Evolutionary conservation across 2,797 vertebrate species (phyloP), one percentile per base, ranked within the genome.

Genomic region (Pteronotus mesoamericanus): DNA sequence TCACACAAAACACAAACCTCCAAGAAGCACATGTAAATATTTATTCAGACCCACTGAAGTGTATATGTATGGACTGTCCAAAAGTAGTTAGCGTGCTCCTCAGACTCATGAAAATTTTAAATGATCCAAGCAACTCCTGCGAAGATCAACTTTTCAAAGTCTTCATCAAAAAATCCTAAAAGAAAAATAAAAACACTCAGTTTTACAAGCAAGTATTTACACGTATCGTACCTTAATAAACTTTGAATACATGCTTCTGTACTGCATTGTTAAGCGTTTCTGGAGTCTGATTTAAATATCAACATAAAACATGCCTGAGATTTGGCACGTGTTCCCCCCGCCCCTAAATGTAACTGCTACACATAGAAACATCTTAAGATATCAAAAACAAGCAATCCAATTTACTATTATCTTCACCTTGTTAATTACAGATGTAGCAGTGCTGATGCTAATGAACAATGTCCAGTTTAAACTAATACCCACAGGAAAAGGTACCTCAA

Each of bases 31-130:
- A 80, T 48, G 16, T n/a, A 82, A 77, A 19, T 44, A 34, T 97
- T 96, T 97, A 95, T 96, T 97, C 32, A 86, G 6, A 15, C 57
- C 34, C 68, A 55, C 2, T 59, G 14, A 91, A 66, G 39, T 46
- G 12, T 59, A 6, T 5, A 26, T 64, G 82, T 82, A 80, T 5
- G 4, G 19, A 19, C 12, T 51, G 24, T 24, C 64, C 16, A 29
- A 34, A 66, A 37, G 19, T 22, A 39, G 8, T n/a, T 75, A 22
- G 26, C 82, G 16, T 44, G 55, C 1, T 39, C 26, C 10, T 80
- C 69, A 92, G 32, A 34, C 32, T 86, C n/a, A 48, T 42, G 15
- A 37, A 37, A 78, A 44, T 72, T 42, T 92, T 51, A 48, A 82
- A 24, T 8, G 19, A 64, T 46, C 37, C 53, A 57, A 12, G 32